Conservation (phyloP, 2,113 vertebrate species). For the Saimiri boliviensis region DNA sequence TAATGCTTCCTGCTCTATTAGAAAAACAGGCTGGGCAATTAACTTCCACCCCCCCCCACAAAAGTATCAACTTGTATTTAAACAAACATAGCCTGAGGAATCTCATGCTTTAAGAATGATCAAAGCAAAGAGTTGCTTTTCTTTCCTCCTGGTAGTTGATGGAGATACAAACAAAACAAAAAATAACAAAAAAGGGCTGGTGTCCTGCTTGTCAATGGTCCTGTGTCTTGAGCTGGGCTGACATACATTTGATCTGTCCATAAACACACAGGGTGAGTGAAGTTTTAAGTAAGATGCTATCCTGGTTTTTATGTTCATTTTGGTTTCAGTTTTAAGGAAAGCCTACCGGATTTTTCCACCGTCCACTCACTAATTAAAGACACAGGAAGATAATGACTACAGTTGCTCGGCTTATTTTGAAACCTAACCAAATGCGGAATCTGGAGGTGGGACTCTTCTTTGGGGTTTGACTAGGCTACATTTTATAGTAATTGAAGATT, state of each 20-base stretch:
- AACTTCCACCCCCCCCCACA: background rate
- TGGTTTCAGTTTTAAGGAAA: constrained; percentile 38
- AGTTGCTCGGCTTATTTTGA: constrained; percentile 39
- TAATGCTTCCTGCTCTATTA: background rate
- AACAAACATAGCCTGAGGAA: background rate
- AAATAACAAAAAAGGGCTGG: background rate
- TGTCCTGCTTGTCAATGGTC: rapidly evolving
- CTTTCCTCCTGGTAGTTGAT: background rate
- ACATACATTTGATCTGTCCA: background rate
- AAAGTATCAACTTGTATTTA: background rate
- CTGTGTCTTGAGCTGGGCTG: background rate
- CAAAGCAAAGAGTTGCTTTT: background rate
- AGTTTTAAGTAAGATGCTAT: background rate
- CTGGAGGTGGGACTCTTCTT: constrained; percentile 22
- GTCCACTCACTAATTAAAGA: constrained; percentile 68
- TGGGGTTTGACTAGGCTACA: constrained; percentile 10
- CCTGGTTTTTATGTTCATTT: background rate
- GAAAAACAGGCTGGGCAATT: background rate
- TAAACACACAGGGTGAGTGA: rapidly evolving
- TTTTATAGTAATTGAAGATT: background rate
- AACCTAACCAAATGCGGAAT: constrained; percentile 34
- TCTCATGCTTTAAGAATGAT: background rate
- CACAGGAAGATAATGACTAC: constrained; percentile 46
- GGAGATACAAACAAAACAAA: background rate
- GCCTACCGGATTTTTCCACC: constrained; percentile 68